Percentiles rank a stretch among this genome's conserved stretches.
Conservation (phyloP, 2,888 invertebrate genomes). For the Leucania comma region DNA sequence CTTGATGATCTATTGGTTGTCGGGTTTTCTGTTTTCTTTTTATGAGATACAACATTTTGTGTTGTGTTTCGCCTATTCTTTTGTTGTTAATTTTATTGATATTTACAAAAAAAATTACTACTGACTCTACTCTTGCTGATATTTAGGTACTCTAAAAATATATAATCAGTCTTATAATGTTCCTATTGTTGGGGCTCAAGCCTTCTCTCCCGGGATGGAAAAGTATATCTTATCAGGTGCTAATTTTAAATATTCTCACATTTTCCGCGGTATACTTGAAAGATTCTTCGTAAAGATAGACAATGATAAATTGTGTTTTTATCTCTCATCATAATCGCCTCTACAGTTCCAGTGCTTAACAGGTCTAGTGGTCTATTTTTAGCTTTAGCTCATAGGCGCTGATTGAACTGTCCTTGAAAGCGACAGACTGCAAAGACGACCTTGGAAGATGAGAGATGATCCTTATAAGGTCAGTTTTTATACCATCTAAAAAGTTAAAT, state of each 20-base stretch:
- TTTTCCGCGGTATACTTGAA: slow-evolving; percentile 13
- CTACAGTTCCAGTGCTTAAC: slow-evolving; percentile 9
- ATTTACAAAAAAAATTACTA: background rate
- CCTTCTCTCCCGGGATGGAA: too few relatives aligned
- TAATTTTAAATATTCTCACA: background rate
- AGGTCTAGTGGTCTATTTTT: slow-evolving; percentile 17
- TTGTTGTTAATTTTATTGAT: background rate
- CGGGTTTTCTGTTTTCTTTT: slow-evolving; percentile 10
- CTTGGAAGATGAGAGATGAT: slow-evolving; percentile 33
- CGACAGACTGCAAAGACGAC: background rate
- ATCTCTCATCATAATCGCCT: slow-evolving; percentile 30
- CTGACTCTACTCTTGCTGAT: too few relatives aligned
- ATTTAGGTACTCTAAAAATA: background rate
- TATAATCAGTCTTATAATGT: background rate
- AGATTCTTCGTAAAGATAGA: slow-evolving; percentile 32
- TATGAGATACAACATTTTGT: background rate
- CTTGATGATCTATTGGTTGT: slow-evolving; percentile 34
- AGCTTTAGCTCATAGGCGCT: slow-evolving; percentile 16
- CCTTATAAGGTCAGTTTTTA: slow-evolving; percentile 2
- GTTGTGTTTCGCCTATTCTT: background rate
- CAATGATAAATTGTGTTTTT: slow-evolving; percentile 50
- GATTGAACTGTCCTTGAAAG: slow-evolving; percentile 27
- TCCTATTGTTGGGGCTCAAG: too few relatives aligned
- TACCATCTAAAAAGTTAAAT: background rate
- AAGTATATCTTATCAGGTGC: background rate